Base-by-base conservation (phyloP, 2,113 vertebrate genomes). In the Verasper variegatus region DNA sequence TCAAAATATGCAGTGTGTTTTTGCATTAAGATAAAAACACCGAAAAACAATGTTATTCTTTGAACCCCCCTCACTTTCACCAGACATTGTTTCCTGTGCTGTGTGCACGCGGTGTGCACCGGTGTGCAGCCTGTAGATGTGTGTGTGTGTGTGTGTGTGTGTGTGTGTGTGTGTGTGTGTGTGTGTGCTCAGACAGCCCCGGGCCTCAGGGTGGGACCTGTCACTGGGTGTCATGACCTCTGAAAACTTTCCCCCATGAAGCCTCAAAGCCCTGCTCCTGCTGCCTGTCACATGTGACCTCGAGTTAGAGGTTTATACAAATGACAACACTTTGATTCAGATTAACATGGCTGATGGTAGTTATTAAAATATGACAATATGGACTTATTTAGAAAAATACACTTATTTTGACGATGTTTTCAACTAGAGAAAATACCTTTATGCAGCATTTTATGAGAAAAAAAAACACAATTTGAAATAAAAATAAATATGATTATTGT, bases 201-300 rank as follows among this genome's bases (percentile, higher is more conserved):
- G 94, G 93, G 90, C 89, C 92, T 86, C 86, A 77, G 91, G 90
- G 94, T 81, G 78, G 89, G 90, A 94, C 92, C 92, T 90, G 88
- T 90, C 93, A 89, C 89, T 89, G 68, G 74, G 85, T 94, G 95
- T 95, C 95, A 84, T 83, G 96, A 96, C 94, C 92, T 92, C 84
- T 90, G 88, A 64, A 82, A 89, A 94, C 93, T 95, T 92, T 92
- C 74, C 75, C 83, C 84, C 66, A 51, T 23, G 74, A 82, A 86
- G 84, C 74, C 83, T 18, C 20, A 74, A 85, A 87, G 74, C 82
- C 12, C 74, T 47, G 62, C 85, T 56, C 27, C 74, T 61, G 55
- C 52, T 37, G 61, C 18, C 59, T 3, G 37, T 37, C 69, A 74
- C 31, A 74, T 42, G 31, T 49, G 56, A 21, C 61, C 58, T 8